Evolutionary conservation across 2,797 vertebrate species (phyloP).

Genomic region (Macropodus opercularis): DNA sequence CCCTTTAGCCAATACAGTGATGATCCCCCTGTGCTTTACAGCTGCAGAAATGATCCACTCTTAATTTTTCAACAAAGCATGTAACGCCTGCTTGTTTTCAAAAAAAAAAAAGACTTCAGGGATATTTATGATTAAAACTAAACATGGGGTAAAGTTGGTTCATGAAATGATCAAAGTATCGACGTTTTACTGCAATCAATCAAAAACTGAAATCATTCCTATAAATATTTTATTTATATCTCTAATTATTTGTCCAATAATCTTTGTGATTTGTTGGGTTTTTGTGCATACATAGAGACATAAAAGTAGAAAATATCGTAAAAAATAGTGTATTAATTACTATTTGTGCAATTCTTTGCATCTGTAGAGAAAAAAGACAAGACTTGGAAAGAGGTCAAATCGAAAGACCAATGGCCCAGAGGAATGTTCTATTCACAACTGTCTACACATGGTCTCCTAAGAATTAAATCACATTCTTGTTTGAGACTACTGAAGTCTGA

Average conservation of each 20-base stretch:
- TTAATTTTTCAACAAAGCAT: conserved; percentile 5
- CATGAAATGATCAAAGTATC: too few species aligned
- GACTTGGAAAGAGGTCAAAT: not conserved
- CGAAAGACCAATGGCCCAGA: not conserved
- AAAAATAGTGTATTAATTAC: not conserved
- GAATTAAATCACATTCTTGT: not conserved
- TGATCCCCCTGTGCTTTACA: not conserved
- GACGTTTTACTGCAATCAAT: too few species aligned
- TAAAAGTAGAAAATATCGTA: too few species aligned
- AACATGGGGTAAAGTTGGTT: too few species aligned
- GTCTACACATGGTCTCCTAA: not conserved
- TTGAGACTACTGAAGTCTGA: not conserved
- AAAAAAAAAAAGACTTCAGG: too few species aligned
- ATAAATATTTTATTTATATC: too few species aligned
- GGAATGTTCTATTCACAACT: not conserved
- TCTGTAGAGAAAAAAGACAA: not conserved
- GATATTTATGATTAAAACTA: too few species aligned
- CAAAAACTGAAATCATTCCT: too few species aligned
- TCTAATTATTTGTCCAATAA: too few species aligned
- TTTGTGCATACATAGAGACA: too few species aligned
- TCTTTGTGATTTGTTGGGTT: too few species aligned
- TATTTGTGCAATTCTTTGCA: not conserved
- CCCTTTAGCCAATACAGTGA: not conserved
- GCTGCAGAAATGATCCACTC: conserved; percentile 5
- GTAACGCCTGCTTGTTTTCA: not conserved